Percentiles rank a stretch among this genome's conserved stretches.
phyloP scores from a whole-genome alignment of 2,888 invertebrate species.

The Drosophila parthenogenetica region DNA sequence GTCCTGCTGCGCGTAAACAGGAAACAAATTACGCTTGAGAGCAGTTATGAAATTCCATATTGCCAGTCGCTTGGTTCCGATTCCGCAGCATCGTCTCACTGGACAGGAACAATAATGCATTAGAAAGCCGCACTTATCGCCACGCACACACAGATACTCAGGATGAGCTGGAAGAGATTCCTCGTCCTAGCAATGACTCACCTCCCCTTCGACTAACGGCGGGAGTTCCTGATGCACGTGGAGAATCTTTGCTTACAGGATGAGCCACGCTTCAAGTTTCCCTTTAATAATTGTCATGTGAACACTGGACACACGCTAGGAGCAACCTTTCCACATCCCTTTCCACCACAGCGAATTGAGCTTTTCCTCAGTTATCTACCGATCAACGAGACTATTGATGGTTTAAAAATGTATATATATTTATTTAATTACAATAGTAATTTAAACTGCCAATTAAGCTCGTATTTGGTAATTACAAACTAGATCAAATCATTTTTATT shows the following conservation, averaged over 20 bases:
- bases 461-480: no score
- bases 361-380: slow-evolving; percentile 13
- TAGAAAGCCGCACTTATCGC: slow-evolving; percentile 63
- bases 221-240: slow-evolving; percentile 64
- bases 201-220: slow-evolving; percentile 51
- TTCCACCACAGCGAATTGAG: slow-evolving; percentile 4
- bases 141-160: slow-evolving; percentile 22
- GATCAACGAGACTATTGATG: no score
- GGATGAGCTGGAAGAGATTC: slow-evolving; percentile 49
- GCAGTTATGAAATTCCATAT: slow-evolving; percentile 79
- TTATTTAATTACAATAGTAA: background rate
- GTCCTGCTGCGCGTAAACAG: slow-evolving; percentile 81
- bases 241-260: slow-evolving; percentile 37
- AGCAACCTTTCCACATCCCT: slow-evolving; percentile 43
- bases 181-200: slow-evolving; percentile 39
- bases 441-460: no score
- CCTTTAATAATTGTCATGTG: slow-evolving; percentile 61
- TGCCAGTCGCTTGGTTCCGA: slow-evolving; percentile 42
- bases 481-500: no score
- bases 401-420: background rate
- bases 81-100: slow-evolving; percentile 49
- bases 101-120: slow-evolving; percentile 77
- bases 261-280: slow-evolving; percentile 59
- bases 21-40: slow-evolving; percentile 83
- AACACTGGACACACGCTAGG: slow-evolving; percentile 65